Evolutionary conservation across 2,797 vertebrate genomes (phyloP).

Genomic region (Clarias laeviceps): DNA sequence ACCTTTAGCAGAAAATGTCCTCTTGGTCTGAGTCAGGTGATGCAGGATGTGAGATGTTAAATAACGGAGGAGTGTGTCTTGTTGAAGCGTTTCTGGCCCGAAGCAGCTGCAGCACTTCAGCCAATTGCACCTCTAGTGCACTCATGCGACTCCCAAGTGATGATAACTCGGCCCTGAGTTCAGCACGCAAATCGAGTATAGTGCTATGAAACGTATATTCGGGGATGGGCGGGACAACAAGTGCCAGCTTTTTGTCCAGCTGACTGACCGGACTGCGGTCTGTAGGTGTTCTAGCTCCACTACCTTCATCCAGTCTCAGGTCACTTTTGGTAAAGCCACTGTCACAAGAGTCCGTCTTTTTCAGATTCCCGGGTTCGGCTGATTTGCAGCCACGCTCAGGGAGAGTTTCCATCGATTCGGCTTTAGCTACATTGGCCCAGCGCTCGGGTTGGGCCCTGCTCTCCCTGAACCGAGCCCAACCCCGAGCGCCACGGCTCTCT

Average conservation of each 20-base stretch:
- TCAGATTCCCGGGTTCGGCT: slow-evolving; percentile 78
- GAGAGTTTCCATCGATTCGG: slow-evolving; percentile 73
- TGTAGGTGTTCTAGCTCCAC: slow-evolving; percentile 83
- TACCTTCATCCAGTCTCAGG: slow-evolving; percentile 90
- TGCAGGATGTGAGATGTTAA: slow-evolving; percentile 90
- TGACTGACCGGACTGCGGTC: slow-evolving; percentile 88
- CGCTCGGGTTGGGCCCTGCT: slow-evolving; percentile 83
- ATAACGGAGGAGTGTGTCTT: slow-evolving; percentile 83
- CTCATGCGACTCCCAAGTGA: slow-evolving; percentile 86
- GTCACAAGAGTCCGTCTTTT: slow-evolving; percentile 98
- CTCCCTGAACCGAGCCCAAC: slow-evolving; percentile 95
- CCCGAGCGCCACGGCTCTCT: slow-evolving; percentile 69
- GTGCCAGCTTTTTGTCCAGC: slow-evolving; percentile 77
- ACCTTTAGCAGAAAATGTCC: slow-evolving; percentile 82
- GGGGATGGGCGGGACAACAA: slow-evolving; percentile 90
- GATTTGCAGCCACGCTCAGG: slow-evolving; percentile 89
- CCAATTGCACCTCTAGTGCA: slow-evolving; percentile 88
- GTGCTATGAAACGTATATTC: slow-evolving; percentile 94
- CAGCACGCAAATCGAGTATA: slow-evolving; percentile 89
- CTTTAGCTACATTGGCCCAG: slow-evolving; percentile 87
- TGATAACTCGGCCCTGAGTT: slow-evolving; percentile 94
- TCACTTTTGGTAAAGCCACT: slow-evolving; percentile 98
- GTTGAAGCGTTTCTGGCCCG: slow-evolving; percentile 77
- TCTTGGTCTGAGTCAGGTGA: slow-evolving; percentile 90
- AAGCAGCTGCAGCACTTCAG: slow-evolving; percentile 90